phyloP scores from a whole-genome alignment of 2,797 vertebrate genomes.

The Schizopygopsis malacanthus region DNA sequence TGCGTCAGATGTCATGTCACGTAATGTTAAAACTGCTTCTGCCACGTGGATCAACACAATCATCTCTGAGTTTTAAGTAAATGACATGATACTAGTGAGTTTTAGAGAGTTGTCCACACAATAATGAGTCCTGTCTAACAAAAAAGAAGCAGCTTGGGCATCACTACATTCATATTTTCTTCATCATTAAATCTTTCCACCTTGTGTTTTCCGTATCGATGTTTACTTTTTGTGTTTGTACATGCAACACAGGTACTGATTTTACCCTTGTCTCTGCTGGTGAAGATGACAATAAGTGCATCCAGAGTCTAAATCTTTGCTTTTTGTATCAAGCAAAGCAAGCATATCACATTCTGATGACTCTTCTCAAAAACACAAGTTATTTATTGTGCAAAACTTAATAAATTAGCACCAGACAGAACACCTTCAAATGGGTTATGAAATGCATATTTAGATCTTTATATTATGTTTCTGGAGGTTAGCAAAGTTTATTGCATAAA shows the following conservation, averaged over 20 bases:
- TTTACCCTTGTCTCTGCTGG: neutral
- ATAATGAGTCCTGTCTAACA: neutral
- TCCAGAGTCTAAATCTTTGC: neutral
- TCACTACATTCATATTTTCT: neutral
- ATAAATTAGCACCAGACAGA: too few relatives aligned
- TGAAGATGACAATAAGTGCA: neutral
- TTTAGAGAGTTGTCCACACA: neutral
- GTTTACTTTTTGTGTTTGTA: neutral
- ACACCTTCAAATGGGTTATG: too few relatives aligned
- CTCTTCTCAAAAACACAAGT: too few relatives aligned
- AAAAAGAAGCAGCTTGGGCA: neutral
- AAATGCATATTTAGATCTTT: too few relatives aligned
- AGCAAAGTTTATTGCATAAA: too few relatives aligned
- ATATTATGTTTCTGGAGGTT: too few relatives aligned
- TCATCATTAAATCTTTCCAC: neutral
- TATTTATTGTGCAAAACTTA: too few relatives aligned
- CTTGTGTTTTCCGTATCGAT: neutral
- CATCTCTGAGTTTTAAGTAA: neutral
- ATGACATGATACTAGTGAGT: neutral
- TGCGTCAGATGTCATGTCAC: too few relatives aligned
- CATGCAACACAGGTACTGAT: neutral
- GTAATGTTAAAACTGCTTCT: neutral
- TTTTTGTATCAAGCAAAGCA: neutral
- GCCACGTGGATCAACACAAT: neutral
- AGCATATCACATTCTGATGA: too few relatives aligned